Percentiles rank a stretch among this genome's conserved stretches.
Evolutionary conservation across 2,797 vertebrate genomes (phyloP).

Genomic region (Neoniphon sammara): DNA sequence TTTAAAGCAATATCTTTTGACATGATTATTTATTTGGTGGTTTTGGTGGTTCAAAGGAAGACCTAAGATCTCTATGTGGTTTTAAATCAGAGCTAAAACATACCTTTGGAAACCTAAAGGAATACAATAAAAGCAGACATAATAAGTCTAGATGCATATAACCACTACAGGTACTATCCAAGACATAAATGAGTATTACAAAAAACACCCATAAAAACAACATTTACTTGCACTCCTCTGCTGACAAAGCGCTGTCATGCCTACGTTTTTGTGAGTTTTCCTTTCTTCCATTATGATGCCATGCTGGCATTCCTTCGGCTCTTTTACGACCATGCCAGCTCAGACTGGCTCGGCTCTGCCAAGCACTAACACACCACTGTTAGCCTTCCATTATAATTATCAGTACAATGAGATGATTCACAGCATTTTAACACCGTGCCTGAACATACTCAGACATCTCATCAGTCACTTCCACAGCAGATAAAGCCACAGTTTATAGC

Average conservation of each 20-base stretch:
- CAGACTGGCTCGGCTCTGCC: constrained; percentile 65
- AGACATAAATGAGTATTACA: constrained; percentile 3
- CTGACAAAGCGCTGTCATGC: constrained; percentile 22
- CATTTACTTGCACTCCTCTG: constrained; percentile 10
- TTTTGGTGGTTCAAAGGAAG: background rate
- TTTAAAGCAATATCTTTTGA: background rate
- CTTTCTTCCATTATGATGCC: constrained; percentile 44
- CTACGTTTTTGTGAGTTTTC: constrained; percentile 46
- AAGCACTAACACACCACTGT: constrained; percentile 57
- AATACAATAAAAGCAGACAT: background rate
- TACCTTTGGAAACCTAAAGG: background rate
- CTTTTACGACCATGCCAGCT: constrained; percentile 72
- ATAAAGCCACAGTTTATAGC: constrained; percentile 30
- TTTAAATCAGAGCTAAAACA: background rate
- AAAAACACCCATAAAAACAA: background rate
- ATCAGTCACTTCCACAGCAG: constrained; percentile 37
- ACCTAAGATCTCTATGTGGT: background rate
- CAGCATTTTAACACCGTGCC: constrained; percentile 54
- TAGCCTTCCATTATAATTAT: constrained; percentile 69
- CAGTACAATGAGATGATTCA: constrained; percentile 75
- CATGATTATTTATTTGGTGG: background rate
- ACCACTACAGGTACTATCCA: background rate
- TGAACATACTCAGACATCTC: constrained; percentile 56
- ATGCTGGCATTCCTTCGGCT: constrained; percentile 61
- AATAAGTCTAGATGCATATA: background rate